phyloP scores from a whole-genome alignment of 2,113 vertebrate species.

The Lepidothrix coronata region DNA sequence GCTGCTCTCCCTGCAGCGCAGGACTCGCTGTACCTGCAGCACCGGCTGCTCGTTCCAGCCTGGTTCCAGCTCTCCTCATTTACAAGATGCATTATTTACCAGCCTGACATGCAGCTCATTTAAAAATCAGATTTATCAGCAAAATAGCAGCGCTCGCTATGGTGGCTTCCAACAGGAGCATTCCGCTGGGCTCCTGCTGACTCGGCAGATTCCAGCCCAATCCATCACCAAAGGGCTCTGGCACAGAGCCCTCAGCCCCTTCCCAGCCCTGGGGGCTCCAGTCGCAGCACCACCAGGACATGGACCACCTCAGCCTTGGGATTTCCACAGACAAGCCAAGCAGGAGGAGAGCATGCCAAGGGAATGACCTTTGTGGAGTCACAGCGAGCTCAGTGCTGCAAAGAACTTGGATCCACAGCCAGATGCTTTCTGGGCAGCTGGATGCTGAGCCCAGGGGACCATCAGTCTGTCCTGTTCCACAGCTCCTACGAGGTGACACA shows the following conservation, averaged over 20 bases:
- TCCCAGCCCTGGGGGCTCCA: background rate
- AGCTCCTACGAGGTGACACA: too few species aligned
- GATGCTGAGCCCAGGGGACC: background rate
- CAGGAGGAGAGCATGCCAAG: background rate
- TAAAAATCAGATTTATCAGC: constrained; percentile 53
- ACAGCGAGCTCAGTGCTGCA: accelerated
- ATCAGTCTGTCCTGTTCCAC: background rate
- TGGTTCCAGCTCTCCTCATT: background rate
- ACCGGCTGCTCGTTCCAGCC: background rate
- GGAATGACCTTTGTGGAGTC: accelerated
- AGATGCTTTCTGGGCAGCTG: background rate
- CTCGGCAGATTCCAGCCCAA: background rate
- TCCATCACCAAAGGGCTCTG: background rate
- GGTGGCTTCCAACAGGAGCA: background rate
- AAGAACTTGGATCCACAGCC: background rate
- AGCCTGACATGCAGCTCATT: constrained; percentile 6
- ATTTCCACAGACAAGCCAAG: background rate
- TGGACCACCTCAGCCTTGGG: accelerated
- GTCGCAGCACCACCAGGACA: accelerated
- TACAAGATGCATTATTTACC: constrained; percentile 46
- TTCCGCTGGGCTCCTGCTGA: background rate
- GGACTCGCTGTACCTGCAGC: constrained; percentile 2
- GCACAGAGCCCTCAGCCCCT: background rate
- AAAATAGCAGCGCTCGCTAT: background rate
- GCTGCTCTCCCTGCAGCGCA: background rate